phyloP scores from a whole-genome alignment of 2,113 vertebrate genomes.

The Brevimyrus niger region DNA sequence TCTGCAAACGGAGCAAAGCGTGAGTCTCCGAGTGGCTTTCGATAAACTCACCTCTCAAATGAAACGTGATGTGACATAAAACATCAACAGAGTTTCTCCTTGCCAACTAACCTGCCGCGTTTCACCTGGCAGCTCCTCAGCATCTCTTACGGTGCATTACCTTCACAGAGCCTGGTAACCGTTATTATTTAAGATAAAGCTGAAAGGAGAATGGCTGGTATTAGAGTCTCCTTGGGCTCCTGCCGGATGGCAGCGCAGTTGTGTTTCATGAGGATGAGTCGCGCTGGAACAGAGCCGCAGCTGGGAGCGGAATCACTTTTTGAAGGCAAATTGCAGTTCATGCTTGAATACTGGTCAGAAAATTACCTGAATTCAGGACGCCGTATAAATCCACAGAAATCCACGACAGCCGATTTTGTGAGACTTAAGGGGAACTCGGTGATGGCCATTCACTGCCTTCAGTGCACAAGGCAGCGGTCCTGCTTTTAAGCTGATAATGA shows the following conservation, averaged over 20 bases:
- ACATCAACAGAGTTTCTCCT: neutral
- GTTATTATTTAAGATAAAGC: slow-evolving; percentile 11
- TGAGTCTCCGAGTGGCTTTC: neutral
- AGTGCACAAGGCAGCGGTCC: slow-evolving; percentile 22
- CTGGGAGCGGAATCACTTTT: slow-evolving; percentile 39
- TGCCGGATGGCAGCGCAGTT: slow-evolving; percentile 28
- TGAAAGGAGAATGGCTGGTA: slow-evolving; percentile 8
- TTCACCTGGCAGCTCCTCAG: neutral
- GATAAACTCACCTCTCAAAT: neutral
- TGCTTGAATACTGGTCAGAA: slow-evolving; percentile 41
- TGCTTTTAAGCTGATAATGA: slow-evolving; percentile 38
- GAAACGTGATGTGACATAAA: neutral
- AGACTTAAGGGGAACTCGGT: slow-evolving; percentile 38
- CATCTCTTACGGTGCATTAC: neutral
- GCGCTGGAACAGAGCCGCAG: slow-evolving; percentile 21
- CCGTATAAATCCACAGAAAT: slow-evolving; percentile 33
- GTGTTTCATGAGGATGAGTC: slow-evolving; percentile 35
- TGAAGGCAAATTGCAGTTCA: slow-evolving; percentile 46
- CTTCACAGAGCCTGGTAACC: neutral
- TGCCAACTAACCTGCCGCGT: neutral
- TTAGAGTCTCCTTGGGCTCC: slow-evolving; percentile 17
- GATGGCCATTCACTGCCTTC: slow-evolving; percentile 33
- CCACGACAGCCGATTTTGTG: slow-evolving; percentile 34
- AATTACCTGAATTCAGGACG: slow-evolving; percentile 41
- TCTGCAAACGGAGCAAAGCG: neutral